Percentiles rank a stretch among this genome's conserved stretches.
Evolutionary conservation across 1,140 invertebrate species (phyloP).

Genomic region (Bicyclus anynana): DNA sequence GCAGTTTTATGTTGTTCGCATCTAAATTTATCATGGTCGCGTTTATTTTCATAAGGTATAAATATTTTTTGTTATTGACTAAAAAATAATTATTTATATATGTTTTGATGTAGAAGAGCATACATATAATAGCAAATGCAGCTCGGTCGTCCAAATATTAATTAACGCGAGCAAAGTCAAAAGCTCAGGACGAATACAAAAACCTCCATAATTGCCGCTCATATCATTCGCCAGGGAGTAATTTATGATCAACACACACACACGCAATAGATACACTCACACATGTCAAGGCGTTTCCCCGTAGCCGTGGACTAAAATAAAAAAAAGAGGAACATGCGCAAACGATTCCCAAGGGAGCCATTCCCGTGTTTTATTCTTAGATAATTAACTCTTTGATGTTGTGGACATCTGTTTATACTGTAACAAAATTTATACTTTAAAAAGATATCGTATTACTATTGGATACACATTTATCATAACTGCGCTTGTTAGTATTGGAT

Average conservation of each 20-base stretch:
- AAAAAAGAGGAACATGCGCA: conserved; percentile 35
- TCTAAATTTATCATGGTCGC: too few relatives aligned
- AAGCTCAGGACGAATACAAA: too few relatives aligned
- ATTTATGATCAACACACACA: not conserved
- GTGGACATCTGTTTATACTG: conserved; percentile 60
- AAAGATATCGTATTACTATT: conserved; percentile 22
- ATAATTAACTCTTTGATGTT: conserved; percentile 70
- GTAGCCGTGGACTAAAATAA: conserved; percentile 16
- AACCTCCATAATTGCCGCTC: not conserved
- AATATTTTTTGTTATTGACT: too few relatives aligned
- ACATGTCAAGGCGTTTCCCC: conserved; percentile 7
- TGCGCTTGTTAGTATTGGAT: too few relatives aligned
- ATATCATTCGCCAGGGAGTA: conserved; percentile 2
- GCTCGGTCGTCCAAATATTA: too few relatives aligned
- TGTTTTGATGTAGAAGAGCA: too few relatives aligned
- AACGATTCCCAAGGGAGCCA: conserved; percentile 56
- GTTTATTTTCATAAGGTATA: too few relatives aligned
- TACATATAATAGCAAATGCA: too few relatives aligned
- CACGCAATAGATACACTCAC: not conserved
- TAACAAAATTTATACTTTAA: conserved; percentile 29
- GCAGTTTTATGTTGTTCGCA: too few relatives aligned
- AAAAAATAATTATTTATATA: too few relatives aligned
- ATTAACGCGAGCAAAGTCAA: too few relatives aligned
- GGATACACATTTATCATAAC: conserved; percentile 12
- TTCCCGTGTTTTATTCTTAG: conserved; percentile 59